Evolutionary conservation across 35 echinoderm and acorn worm genomes (phyloP).

Genomic region (Chiridota heheva): DNA sequence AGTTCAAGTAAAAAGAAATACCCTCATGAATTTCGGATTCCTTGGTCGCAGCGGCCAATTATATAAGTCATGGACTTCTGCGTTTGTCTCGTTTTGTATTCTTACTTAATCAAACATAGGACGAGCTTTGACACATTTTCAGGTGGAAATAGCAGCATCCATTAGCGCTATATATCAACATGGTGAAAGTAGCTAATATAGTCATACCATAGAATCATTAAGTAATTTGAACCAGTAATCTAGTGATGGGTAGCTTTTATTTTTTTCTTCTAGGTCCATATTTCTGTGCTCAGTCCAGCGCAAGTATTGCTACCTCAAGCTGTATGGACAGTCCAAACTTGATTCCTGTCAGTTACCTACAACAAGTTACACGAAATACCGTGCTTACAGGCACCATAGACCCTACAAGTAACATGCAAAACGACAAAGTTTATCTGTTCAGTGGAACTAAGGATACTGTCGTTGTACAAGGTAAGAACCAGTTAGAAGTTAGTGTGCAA

Average conservation of each 20-base stretch:
- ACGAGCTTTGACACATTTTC: not conserved
- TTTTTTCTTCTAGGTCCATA: constrained; percentile 53
- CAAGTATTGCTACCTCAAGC: not conserved
- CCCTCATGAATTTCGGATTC: not conserved
- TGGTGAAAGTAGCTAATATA: not conserved
- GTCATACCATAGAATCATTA: too few relatives aligned
- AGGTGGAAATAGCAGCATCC: not conserved
- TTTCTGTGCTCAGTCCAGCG: constrained; percentile 59
- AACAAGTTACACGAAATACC: not conserved
- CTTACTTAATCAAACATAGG: not conserved
- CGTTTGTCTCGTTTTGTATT: not conserved
- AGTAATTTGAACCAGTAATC: not conserved
- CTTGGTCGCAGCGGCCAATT: not conserved
- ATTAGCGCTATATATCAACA: not conserved
- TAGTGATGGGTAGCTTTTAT: too few relatives aligned
- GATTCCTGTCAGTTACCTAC: constrained; percentile 43
- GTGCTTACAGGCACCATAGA: constrained; percentile 42
- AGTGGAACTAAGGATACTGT: constrained; percentile 46
- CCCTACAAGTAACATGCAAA: constrained; percentile 14
- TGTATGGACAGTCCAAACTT: constrained; percentile 24
- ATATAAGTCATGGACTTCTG: not conserved
- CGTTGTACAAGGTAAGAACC: constrained; percentile 46
- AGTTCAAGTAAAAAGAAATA: not conserved
- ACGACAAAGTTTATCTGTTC: constrained; percentile 62
- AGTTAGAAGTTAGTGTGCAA: not conserved